These are phyloP conservation scores for Rhinoraja longicauda DNA, from an alignment of 2,797 vertebrate genomes.

Conservation along the genomic window DNA sequence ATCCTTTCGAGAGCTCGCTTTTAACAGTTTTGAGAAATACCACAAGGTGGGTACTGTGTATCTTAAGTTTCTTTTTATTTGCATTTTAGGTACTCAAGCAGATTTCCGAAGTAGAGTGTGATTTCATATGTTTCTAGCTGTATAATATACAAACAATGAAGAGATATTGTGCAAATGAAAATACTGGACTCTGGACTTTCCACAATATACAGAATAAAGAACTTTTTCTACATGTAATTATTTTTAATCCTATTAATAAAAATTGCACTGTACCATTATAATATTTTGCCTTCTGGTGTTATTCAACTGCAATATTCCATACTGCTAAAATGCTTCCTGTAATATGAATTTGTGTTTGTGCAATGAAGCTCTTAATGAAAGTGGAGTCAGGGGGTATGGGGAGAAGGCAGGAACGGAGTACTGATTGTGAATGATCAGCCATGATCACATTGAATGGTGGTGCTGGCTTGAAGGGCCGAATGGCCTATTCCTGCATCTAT, in stretches of 20 bases:
- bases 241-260: conserved; percentile 35
- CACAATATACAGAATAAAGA: conserved; percentile 3
- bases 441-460: no score
- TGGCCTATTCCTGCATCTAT: no score
- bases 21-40: not conserved
- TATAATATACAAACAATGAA: not conserved
- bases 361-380: no score
- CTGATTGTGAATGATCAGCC: no score
- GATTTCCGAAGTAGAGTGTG: not conserved
- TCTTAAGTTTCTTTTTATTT: conserved; percentile 1
- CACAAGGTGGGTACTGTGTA: not conserved
- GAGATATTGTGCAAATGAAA: not conserved
- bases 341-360: not conserved
- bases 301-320: not conserved
- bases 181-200: not conserved
- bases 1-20: not conserved
- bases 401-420: no score
- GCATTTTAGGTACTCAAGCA: not conserved
- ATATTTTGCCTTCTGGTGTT: conserved; percentile 7
- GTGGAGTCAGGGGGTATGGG: no score
- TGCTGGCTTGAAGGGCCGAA: no score
- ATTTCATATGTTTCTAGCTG: not conserved
- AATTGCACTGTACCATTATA: conserved; percentile 9
- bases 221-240: conserved; percentile 27
- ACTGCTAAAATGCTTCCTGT: not conserved